Evolutionary conservation across 37 sponge, comb jelly and placozoan species (phyloP), one percentile per base, ranked within the genome.

Genomic region (Cliona cf. orientalis): DNA sequence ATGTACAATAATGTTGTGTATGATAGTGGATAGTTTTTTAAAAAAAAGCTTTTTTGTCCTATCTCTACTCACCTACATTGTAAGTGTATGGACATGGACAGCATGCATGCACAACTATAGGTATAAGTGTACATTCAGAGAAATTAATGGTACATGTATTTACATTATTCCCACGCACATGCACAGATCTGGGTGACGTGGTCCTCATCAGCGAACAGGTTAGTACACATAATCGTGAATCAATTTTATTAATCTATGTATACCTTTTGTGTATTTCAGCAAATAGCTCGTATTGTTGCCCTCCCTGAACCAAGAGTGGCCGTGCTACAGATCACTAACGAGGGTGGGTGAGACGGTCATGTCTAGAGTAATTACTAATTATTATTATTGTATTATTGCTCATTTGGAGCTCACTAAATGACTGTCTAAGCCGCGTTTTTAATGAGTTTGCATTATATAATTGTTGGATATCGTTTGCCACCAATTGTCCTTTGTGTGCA

Each of bases 281-380:
- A 72, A 53, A 31, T 75, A 22, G 84, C 84, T 25, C 74, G 84
- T n/a, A 75, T 84, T 46, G 84, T 84, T 23, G 75, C 84, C 25
- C 56, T 84, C 2, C 84, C 75, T 28, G 84, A 84, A 34, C 3
- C 57, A 11, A 22, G 53, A 35, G 75, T 74, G 46, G 84, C 76
- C 36, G 84, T 84, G 0, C 57, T 84, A 34, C 84, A 84, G 33
- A 31, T 84, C 32, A 66, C 26, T 55, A 5, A 64, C 55, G 17
- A 49, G 17, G 17, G 17, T 19, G 55, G 55, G 11, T 19, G 11
- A 49, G n/a, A n/a, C n/a, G n/a, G n/a, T n/a, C n/a, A n/a, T n/a
- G n/a, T n/a, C n/a, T n/a, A n/a, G n/a, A n/a, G n/a, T n/a, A n/a
- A n/a, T n/a, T n/a, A n/a, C n/a, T n/a, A n/a, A n/a, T n/a, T n/a